Base-by-base conservation (phyloP, 1,140 invertebrate genomes). In the Bombus cullumanus region DNA sequence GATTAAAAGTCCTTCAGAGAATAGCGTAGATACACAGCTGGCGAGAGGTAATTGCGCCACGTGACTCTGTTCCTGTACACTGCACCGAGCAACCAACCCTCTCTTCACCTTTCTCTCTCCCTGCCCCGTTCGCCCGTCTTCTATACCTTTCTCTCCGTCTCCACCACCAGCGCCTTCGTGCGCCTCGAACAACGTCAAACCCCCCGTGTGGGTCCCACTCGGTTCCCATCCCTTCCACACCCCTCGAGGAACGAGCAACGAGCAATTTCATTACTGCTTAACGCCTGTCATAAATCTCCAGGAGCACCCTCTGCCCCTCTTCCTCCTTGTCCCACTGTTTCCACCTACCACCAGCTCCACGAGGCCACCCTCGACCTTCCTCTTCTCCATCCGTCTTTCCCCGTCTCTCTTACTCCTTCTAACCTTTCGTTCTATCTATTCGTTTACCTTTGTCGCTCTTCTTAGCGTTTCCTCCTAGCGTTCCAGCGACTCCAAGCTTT, bases 211-310 rank as follows among this genome's bases (percentile, higher is more conserved):
- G 83, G 90, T 86, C 88, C 89, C 87, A 77, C 92, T 91, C 91
- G 88, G 87, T 86, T 91, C 91, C 88, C 91, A 91, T 85, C 86
- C 89, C 86, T 85, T 79, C 80, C 87, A 73, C 72, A 85, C 88
- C 90, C 88, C 90, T 89, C 85, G 90, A 94, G 92, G 93, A 94
- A 93, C 94, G 94, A 94, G 94, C 94, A 95, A 95, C 94, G 95
- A 95, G 95, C 95, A 95, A 95, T 95, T 95, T 95, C 95, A 95
- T 95, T 95, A 95, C 94, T 95, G 95, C 95, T 95, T 95, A 95
- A 95, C 95, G 95, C 95, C 94, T 95, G 94, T 95, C 94, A 94
- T 95, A 95, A 95, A 95, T 95, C 95, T 95, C 93, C 92, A 86
- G 92, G 91, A 89, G 88, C 91, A 88, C 91, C 92, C 93, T 87